Base-by-base conservation (phyloP, 2,888 invertebrate species). In the Esperia sulphurella region DNA sequence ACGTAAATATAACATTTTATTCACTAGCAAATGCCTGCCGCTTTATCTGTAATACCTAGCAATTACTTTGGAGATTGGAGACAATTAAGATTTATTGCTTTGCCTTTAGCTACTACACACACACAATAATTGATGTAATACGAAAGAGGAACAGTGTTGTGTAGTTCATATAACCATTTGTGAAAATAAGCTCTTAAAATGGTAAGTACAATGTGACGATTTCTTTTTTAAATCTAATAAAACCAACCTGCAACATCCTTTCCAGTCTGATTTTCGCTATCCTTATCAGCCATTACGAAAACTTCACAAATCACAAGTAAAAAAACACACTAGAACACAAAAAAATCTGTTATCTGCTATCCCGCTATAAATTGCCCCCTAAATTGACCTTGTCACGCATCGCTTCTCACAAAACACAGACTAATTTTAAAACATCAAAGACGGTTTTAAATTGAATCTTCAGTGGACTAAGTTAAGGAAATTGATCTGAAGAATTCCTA, bases 351-450 rank as follows among this genome's bases (percentile, higher is more conserved):
- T 57, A 59, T 54, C 56, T 54, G n/a, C 45, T 58, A 53, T 61
- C 59, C 14, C 43, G 56, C 55, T 55, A 49, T 58, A 63, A 63
- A 70, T 67, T 61, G 57, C 55, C 57, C 33, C 61, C 59, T 62
- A 69, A 69, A 71, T 68, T 58, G 59, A 65, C 65, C 61, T 68
- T 68, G 61, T 59, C 64, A 63, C 70, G 65, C 66, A 67, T 72
- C 61, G 56, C 58, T 63, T 61, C 51, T 52, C 61, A 61, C 52
- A 56, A 54, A 64, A 59, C 55, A 58, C 52, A 44, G 40, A 43
- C 48, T 56, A 64, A 61, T 54, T 53, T 58, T 54, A 53, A 50
- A 52, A 58, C 60, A 55, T 56, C 58, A 52, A 58, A 57, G 48
- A 43, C 48, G 8, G 28, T 21, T 12, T n/a, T 12, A 37, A 46